These are phyloP conservation scores for Jaculus jaculus DNA, from an alignment of 2,113 vertebrate species.

Conservation along the genomic window DNA sequence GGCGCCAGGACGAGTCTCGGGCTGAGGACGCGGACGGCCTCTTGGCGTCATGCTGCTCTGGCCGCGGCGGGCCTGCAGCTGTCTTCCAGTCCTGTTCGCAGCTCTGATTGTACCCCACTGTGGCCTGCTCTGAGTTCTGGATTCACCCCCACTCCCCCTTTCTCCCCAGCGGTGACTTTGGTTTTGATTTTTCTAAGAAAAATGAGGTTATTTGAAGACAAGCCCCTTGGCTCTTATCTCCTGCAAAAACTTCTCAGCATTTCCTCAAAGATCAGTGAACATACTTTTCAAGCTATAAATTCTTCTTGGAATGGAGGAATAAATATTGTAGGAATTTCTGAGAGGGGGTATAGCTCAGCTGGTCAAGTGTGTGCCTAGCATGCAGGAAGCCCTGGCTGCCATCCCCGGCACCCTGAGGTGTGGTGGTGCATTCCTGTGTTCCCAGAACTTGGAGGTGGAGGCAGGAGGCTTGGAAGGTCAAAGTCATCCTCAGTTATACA, in stretches of 20 bases:
- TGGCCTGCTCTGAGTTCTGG: neutral
- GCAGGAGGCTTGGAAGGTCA: too few species aligned
- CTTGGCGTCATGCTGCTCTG: too few species aligned
- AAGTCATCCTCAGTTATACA: too few species aligned
- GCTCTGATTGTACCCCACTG: neutral
- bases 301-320: neutral
- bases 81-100: too few species aligned
- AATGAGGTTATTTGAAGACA: neutral
- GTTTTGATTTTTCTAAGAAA: conserved; percentile 46
- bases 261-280: neutral
- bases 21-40: too few species aligned
- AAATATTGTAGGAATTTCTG: neutral
- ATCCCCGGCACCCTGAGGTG: too few species aligned
- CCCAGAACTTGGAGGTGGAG: too few species aligned
- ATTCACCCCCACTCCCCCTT: too few species aligned
- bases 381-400: too few species aligned
- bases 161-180: neutral
- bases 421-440: too few species aligned
- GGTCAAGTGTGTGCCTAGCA: too few species aligned
- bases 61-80: accelerated
- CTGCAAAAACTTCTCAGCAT: neutral
- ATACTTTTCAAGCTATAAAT: neutral
- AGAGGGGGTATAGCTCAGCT: neutral
- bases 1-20: neutral
- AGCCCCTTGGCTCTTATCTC: neutral